These are phyloP conservation scores for Rhea pennata DNA, from an alignment of 2,113 vertebrate species.

Conservation along the genomic window DNA sequence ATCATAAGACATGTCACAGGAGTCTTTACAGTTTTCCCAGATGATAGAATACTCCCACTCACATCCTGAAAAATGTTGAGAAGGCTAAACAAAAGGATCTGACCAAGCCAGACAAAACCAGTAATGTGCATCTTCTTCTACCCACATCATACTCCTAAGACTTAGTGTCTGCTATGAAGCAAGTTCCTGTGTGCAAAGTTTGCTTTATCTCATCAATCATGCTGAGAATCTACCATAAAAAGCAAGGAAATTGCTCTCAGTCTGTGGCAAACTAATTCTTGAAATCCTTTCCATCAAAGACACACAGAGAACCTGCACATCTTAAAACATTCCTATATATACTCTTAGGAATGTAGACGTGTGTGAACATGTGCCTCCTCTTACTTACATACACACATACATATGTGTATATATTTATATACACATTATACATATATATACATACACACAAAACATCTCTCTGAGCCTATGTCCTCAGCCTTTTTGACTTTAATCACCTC, in stretches of 20 bases:
- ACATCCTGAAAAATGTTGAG: constrained; percentile 47
- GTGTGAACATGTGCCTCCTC: not conserved
- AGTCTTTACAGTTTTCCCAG: not conserved
- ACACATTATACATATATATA: too few species aligned
- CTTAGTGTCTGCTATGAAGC: not conserved
- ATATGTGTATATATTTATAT: too few species aligned
- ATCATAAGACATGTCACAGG: not conserved
- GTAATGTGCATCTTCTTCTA: not conserved
- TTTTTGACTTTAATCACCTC: not conserved
- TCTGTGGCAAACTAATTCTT: not conserved
- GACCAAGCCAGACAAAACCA: constrained; percentile 39
- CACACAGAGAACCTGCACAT: not conserved
- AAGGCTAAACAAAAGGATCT: constrained; percentile 46
- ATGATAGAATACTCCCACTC: constrained; percentile 42
- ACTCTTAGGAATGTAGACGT: not conserved
- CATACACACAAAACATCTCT: too few species aligned
- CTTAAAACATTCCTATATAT: not conserved
- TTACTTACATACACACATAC: not conserved
- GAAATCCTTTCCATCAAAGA: not conserved
- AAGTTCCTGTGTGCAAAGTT: not conserved
- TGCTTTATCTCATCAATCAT: not conserved
- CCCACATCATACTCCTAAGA: constrained; percentile 11
- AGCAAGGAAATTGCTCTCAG: not conserved
- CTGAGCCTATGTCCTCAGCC: not conserved
- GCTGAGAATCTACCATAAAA: not conserved